phyloP scores from a whole-genome alignment of 2,888 invertebrate species.

The Aleiodes testaceus region DNA sequence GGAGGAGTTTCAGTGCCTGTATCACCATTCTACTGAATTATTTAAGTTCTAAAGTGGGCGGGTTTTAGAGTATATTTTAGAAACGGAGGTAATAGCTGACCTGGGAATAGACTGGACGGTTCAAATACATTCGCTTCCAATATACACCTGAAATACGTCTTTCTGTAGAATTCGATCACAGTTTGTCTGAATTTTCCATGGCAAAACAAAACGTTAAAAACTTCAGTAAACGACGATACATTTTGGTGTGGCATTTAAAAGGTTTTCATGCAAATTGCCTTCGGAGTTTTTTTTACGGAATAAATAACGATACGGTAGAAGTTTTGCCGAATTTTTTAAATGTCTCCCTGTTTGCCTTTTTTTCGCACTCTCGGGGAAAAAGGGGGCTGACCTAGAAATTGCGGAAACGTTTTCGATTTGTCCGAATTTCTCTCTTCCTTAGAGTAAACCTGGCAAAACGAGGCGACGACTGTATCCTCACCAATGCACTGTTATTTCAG shows the following conservation, averaged over 20 bases:
- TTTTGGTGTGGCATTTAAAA: slow-evolving; percentile 4
- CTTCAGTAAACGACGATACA: slow-evolving; percentile 13
- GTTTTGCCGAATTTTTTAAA: neutral
- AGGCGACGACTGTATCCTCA: slow-evolving; percentile 8
- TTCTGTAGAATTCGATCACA: neutral
- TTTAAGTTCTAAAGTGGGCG: slow-evolving; percentile 55
- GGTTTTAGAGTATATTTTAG: slow-evolving; percentile 60
- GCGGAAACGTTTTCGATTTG: slow-evolving; percentile 11
- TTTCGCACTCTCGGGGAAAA: neutral
- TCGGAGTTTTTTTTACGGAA: slow-evolving; percentile 23
- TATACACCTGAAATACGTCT: neutral
- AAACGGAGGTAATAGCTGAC: slow-evolving; percentile 61
- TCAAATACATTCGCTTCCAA: slow-evolving; percentile 23
- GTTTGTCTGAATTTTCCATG: neutral
- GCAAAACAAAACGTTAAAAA: neutral
- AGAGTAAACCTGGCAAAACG: slow-evolving; percentile 8
- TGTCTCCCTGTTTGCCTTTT: neutral
- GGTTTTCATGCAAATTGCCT: slow-evolving; percentile 17
- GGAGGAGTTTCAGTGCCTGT: neutral
- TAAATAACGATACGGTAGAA: neutral
- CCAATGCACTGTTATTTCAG: slow-evolving; percentile 19
- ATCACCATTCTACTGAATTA: slow-evolving; percentile 54
- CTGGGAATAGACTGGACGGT: slow-evolving; percentile 55
- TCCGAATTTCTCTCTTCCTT: slow-evolving; percentile 1
- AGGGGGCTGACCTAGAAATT: slow-evolving; percentile 20